Base-by-base conservation (phyloP, 2,797 vertebrate genomes). In the Parambassis ranga region DNA sequence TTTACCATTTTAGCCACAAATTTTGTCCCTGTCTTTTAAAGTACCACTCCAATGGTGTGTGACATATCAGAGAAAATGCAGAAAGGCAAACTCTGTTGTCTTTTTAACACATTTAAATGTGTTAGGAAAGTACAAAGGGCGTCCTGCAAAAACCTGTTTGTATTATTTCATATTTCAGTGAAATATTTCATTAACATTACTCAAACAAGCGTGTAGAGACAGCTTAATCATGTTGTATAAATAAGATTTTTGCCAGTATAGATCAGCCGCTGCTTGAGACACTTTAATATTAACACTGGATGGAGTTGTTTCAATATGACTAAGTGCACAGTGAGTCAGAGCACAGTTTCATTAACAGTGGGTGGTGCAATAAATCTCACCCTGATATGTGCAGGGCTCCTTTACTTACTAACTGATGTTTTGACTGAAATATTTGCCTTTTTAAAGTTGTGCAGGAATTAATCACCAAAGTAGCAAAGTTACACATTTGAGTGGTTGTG, bases 401-500 rank as follows among this genome's bases (percentile, higher is more conserved):
- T 39, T 49, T 28, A 52, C 23, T 43, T 53, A 8, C 30, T 26
- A n/a, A 27, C 28, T 36, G 16, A 35, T 31, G 50, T 39, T 53
- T 42, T 15, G 23, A 9, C n/a, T 59, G 14, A 77, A 60, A 67
- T 59, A 28, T 66, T 52, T 56, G 28, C 18, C 15, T 58, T 66
- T 53, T 50, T 43, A 26, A 52, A 71, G 50, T 55, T 68, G 38
- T 50, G 35, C 41, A 46, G 68, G 23, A 66, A 73, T 65, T 28
- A 57, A 35, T 22, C 31, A 51, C 49, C 32, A 55, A 68, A 48
- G 48, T 51, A 51, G 6, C 44, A 28, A 52, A 52, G 37, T 52
- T 50, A 20, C 14, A 14, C 22, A 11, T 18, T 42, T 38, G 20
- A 10, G 27, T 35, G 39, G 2, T 18, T 0, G 39, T 57, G 24